Base-by-base conservation (phyloP, 2,113 vertebrate genomes). In the Platycercus adscitus region DNA sequence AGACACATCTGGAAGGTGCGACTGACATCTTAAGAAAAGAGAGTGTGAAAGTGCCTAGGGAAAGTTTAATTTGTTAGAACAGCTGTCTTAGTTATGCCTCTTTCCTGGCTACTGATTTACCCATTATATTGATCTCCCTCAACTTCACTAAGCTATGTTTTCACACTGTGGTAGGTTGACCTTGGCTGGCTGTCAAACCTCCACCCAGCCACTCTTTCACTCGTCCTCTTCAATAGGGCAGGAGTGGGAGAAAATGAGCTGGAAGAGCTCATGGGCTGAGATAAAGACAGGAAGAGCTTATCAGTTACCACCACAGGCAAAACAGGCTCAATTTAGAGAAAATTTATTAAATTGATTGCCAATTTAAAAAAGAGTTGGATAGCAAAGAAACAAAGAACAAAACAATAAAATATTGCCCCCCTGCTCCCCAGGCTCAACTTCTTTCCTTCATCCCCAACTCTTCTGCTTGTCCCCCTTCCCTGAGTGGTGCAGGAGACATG, bases 51-150 rank as follows among this genome's bases (percentile, higher is more conserved):
- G 46, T 16, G 35, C 52, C 85, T 63, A 20, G 65, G 66, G 82
- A 80, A 91, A 39, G 24, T 72, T 81, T 71, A 68, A 86, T 86
- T 89, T 90, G 63, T 91, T 84, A 68, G 18, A 96, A 91, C 88
- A 94, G 55, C 86, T 93, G 50, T 90, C 44, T 41, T 63, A 66
- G 23, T 89, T 73, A 84, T 1, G 5, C 53, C 55, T 83, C 43
- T 79, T 66, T 94, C 88, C 66, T 46, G 17, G 72, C 50, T 86
- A 41, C 50, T 86, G 28, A 39, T 77, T 35, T 35, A 82, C 17
- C 9, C 58, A 63, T 88, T 70, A 29, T 39, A 26, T 26, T 78
- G 35, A 53, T 56, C n/a, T 80, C 26, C 14, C 79, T 71, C 39
- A 82, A 29, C 19, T 44, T 80, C 46, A 63, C 2, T 7, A 41